Evolutionary conservation across 2,113 vertebrate genomes (phyloP).

Genomic region (Rhipidura dahli): DNA sequence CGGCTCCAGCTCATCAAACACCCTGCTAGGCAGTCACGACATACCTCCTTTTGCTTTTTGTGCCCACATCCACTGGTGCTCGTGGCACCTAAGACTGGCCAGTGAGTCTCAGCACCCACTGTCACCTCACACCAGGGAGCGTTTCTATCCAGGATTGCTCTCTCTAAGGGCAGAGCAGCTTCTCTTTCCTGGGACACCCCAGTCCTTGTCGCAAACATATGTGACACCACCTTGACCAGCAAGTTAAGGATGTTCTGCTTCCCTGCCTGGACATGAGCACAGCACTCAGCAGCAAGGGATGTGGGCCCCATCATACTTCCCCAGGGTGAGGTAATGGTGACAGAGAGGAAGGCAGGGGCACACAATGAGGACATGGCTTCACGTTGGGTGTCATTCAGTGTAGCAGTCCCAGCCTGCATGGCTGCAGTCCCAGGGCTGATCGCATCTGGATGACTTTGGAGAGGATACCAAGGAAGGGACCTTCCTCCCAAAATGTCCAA

Average conservation of each 20-base stretch:
- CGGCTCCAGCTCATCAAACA: background rate
- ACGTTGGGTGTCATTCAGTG: rapidly evolving
- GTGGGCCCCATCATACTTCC: background rate
- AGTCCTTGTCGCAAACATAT: background rate
- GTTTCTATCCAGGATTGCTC: background rate
- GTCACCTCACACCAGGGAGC: rapidly evolving
- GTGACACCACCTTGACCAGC: background rate
- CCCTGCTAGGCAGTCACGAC: background rate
- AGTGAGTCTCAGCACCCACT: background rate
- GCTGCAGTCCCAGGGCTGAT: background rate
- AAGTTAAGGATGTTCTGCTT: background rate
- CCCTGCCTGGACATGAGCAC: background rate
- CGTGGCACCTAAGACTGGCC: background rate
- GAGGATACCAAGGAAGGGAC: background rate
- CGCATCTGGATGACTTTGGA: background rate
- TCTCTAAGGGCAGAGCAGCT: background rate
- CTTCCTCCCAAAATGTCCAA: background rate
- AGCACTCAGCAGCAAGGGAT: background rate
- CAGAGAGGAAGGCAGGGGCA: background rate
- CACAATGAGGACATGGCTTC: rapidly evolving
- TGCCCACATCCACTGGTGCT: background rate
- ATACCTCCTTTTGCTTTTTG: background rate
- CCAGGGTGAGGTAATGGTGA: background rate
- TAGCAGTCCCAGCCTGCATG: background rate
- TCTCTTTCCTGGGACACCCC: background rate